Evolutionary conservation across 2,888 invertebrate genomes (phyloP), one percentile per base, ranked within the genome.

Genomic region (Teleiodes luculella): DNA sequence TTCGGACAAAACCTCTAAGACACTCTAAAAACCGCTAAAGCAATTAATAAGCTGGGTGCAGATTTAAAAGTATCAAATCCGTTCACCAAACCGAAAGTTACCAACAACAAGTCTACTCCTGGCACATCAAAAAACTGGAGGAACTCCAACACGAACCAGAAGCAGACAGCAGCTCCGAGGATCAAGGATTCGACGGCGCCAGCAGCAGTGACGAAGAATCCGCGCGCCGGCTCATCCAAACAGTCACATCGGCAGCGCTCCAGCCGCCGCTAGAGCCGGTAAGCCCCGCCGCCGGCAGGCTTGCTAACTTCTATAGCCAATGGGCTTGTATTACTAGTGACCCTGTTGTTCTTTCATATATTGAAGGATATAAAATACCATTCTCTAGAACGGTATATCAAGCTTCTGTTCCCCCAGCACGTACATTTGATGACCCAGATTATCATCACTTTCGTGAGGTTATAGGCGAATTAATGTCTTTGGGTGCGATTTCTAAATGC

Each of bases 251-350:
- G n/a, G 33, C 48, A 10, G 8, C 16, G 35, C 24, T 7, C 5
- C 48, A 51, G 16, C 16, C 51, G 41, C 41, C 31, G 35, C 10
- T 57, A 52, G 28, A 50, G 1, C 14, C 37, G 54, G 55, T 57
- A 53, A 56, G 10, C 10, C 31, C 54, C 37, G 56, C 57, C 37
- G 56, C 57, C 4, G 57, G 57, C 45, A 28, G 54, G 24, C 18
- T 60, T 28, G 11, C 56, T 2, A 4, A 6, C 3, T 54, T 46
- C 35, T 33, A 54, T 10, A 13, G 47, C 10, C 55, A 57, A 41
- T 59, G 59, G 59, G 16, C 50, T 7, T 14, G 28, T 2, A 55
- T 55, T 11, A 55, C 55, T 28, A 46, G 51, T 24, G 57, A 59
- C 20, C 47, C 35, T 0, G 45, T 33, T 6, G 35, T 59, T 24